Evolutionary conservation across 2,888 invertebrate genomes (phyloP).

Genomic region (Lycocerus yunnanus): DNA sequence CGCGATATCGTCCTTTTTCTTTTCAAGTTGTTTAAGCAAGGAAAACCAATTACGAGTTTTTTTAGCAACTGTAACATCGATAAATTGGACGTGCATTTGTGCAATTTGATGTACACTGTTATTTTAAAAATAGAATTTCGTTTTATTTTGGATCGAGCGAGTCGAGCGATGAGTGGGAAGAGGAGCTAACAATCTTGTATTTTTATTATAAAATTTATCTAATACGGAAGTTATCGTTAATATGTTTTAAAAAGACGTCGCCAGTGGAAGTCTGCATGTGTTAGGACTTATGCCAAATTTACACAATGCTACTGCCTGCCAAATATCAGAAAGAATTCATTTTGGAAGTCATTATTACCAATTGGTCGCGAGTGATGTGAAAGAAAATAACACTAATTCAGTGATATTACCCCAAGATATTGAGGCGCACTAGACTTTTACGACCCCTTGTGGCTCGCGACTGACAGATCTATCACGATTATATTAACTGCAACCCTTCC

Average conservation of each 20-base stretch:
- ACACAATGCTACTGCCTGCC: constrained; percentile 30
- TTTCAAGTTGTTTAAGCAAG: neutral
- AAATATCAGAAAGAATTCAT: constrained; percentile 33
- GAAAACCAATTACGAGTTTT: neutral
- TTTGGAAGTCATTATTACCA: constrained; percentile 32
- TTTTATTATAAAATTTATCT: constrained; percentile 7
- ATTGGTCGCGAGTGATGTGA: constrained; percentile 31
- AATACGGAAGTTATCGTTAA: constrained; percentile 29
- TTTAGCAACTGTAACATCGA: neutral
- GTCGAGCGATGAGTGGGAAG: neutral
- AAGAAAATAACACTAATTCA: constrained; percentile 31
- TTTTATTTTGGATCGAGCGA: neutral
- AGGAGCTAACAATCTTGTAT: neutral
- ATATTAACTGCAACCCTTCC: constrained; percentile 2
- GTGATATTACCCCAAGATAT: constrained; percentile 26
- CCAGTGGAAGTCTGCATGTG: constrained; percentile 30
- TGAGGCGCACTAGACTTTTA: constrained; percentile 26
- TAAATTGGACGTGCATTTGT: neutral
- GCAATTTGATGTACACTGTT: neutral
- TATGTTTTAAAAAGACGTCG: constrained; percentile 27
- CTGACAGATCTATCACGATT: constrained; percentile 16
- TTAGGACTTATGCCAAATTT: constrained; percentile 35
- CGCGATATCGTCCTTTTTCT: neutral
- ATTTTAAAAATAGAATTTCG: neutral
- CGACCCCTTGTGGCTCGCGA: constrained; percentile 13